Percentiles rank a stretch among this genome's conserved stretches.
Conservation (phyloP, 1,140 invertebrate species). For the Rhopalosiphum maidis region DNA sequence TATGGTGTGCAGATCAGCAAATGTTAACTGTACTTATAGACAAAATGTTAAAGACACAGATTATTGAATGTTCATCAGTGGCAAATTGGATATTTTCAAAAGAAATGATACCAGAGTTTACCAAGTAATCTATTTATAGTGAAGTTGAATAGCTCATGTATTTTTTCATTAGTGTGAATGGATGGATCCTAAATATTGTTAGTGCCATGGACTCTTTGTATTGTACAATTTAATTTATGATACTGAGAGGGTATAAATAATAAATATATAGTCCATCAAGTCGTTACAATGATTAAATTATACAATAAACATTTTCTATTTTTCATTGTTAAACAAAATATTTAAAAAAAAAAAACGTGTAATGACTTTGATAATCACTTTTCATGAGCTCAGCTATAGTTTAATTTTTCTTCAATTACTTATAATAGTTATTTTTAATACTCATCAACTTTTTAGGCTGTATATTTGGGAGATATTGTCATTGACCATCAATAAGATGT, state of each 20-base stretch:
- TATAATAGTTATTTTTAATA: not conserved
- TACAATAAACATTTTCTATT: not conserved
- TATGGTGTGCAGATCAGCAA: constrained; percentile 95
- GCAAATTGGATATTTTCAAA: constrained; percentile 99
- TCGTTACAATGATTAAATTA: not conserved
- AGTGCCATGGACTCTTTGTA: not conserved
- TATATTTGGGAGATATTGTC: constrained; percentile 98
- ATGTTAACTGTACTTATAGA: constrained; percentile 96
- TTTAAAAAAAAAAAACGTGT: no score
- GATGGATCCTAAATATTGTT: not conserved
- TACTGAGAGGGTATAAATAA: not conserved
- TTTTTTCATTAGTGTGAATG: not conserved
- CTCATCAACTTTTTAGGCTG: constrained; percentile 66
- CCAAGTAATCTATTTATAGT: constrained; percentile 71
- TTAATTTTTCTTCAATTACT: not conserved
- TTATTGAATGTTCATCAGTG: constrained; percentile 95
- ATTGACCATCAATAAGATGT: constrained; percentile 95
- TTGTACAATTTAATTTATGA: not conserved
- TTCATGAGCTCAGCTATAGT: no score
- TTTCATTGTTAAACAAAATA: no score
- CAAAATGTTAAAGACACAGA: constrained; percentile 96
- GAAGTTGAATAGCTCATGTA: not conserved
- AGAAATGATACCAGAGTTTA: constrained; percentile 93
- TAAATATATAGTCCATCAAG: not conserved
- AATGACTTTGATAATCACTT: not conserved